phyloP scores from a whole-genome alignment of 2,113 vertebrate genomes.

The Butorides virescens region DNA sequence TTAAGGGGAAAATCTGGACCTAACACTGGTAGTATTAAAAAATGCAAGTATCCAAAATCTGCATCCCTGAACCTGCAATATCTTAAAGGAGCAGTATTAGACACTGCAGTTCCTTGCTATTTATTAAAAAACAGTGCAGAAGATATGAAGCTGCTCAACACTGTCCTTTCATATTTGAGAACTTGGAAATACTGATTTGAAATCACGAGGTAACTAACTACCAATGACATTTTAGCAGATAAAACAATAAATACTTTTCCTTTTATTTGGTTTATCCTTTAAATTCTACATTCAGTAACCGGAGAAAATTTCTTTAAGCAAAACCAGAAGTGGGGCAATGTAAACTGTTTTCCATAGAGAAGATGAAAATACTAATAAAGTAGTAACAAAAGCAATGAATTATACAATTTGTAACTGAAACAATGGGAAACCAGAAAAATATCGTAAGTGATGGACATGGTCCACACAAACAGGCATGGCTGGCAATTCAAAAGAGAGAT shows the following conservation, averaged over 20 bases:
- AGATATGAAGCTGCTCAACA: background rate
- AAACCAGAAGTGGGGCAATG: slow-evolving; percentile 61
- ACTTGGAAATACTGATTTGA: background rate
- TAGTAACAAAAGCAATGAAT: slow-evolving; percentile 68
- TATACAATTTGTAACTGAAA: slow-evolving; percentile 63
- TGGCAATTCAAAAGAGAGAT: slow-evolving; percentile 22
- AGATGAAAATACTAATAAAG: slow-evolving; percentile 70
- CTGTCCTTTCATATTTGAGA: background rate
- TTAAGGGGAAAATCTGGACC: background rate
- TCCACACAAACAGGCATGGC: slow-evolving; percentile 51
- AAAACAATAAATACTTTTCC: background rate
- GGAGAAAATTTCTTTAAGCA: slow-evolving; percentile 56
- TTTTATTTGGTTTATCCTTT: slow-evolving; percentile 49
- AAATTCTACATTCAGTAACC: slow-evolving; percentile 34
- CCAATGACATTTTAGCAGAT: background rate
- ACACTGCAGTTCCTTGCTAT: background rate
- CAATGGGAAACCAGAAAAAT: slow-evolving; percentile 55
- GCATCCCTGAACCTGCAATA: background rate
- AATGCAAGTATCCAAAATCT: background rate
- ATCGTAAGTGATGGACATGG: slow-evolving; percentile 17
- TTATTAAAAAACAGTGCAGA: background rate
- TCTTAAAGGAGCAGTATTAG: background rate
- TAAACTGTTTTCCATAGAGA: slow-evolving; percentile 73
- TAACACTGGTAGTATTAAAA: background rate
- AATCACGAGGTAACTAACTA: background rate